Base-by-base conservation (phyloP, 2,113 vertebrate genomes). In the Genyomyrus donnyi region DNA sequence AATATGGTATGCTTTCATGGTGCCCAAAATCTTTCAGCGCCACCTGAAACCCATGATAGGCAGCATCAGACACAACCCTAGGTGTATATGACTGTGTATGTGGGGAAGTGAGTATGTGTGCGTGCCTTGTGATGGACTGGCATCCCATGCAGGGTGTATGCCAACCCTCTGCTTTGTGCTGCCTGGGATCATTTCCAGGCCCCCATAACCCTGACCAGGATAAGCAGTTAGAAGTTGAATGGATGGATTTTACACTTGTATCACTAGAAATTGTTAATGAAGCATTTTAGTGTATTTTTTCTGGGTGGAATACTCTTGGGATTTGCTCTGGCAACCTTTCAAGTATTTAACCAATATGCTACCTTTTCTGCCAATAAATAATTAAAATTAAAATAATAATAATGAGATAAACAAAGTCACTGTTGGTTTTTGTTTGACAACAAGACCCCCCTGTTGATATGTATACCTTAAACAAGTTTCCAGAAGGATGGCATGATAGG, bases 401-500 rank as follows among this genome's bases (percentile, higher is more conserved):
- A 46, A 48, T 48, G 42, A 21, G 39, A 85, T 46, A 85, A 85
- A 85, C 3, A 24, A 85, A 85, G 42, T 24, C 39, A 46, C 83
- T 46, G 17, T 48, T 85, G 39, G 21, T 85, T 46, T 85, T 45
- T 83, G 77, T 83, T 85, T 85, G 42, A 48, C 39, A 85, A 85
- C 83, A 85, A 85, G 42, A 85, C 83, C 45, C 83, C 21, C 42
- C 74, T 80, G 74, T 42, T 39, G 74, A 80, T 80, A 80, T 80
- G 74, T 39, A 39, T 42, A 46, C 77, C 77, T 46, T 85, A 85
- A 85, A 85, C 21, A 85, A 85, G 42, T 85, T 85, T 85, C 83
- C 83, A 85, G 45, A n/a, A 85, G 8, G 49, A 27, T 53, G 85
- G 0, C 49, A 8, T 17, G 5, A n/a, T 95, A 74, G 97, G 97